These are phyloP conservation scores for Diceros bicornis DNA, from an alignment of 2,797 vertebrate species.

Conservation along the genomic window DNA sequence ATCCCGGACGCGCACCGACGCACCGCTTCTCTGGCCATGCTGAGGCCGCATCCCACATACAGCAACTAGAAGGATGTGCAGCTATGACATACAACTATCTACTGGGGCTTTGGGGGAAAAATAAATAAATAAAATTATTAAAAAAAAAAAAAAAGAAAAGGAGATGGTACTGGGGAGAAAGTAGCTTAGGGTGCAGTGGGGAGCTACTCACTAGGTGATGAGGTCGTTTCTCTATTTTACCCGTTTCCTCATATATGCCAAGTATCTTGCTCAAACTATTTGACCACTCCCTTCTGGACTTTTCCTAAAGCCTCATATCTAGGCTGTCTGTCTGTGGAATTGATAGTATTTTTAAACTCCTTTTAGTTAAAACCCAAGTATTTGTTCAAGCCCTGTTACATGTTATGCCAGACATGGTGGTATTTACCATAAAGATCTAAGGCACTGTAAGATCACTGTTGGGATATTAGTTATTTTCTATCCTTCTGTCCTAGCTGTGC, in stretches of 20 bases:
- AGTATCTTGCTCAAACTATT: conserved; percentile 11
- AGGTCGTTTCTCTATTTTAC: conserved; percentile 16
- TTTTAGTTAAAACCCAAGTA: conserved; percentile 58
- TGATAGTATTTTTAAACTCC: conserved; percentile 33
- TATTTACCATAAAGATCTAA: neutral
- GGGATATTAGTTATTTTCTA: neutral
- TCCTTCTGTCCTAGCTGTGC: neutral
- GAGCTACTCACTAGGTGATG: neutral
- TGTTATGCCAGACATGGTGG: neutral
- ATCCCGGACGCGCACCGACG: no score
- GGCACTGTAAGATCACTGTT: neutral
- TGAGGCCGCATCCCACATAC: no score
- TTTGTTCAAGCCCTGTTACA: neutral
- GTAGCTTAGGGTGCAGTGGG: neutral
- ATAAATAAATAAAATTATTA: no score
- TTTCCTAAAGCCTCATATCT: conserved; percentile 4
- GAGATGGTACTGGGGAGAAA: neutral
- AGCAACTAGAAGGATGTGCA: no score
- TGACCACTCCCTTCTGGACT: neutral
- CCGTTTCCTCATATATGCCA: neutral
- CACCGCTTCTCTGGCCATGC: no score
- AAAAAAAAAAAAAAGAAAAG: neutral
- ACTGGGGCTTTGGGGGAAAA: no score
- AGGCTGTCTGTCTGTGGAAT: neutral
- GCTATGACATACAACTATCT: no score